Evolutionary conservation across 2,888 invertebrate species (phyloP), one percentile per base, ranked within the genome.

Genomic region (Limulus polyphemus): DNA sequence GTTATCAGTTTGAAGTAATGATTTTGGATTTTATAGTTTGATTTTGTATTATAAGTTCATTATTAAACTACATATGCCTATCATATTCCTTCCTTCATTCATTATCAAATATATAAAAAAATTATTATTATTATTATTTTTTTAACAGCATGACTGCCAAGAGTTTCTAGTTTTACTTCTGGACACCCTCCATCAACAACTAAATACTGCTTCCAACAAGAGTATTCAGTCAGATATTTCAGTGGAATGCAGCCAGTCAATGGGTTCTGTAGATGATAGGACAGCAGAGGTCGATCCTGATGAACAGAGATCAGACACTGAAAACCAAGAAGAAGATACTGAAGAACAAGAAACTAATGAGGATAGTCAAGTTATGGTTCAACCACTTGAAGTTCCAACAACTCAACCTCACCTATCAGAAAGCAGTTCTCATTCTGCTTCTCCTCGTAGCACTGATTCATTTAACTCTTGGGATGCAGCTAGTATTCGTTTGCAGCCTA

Each of bases 131-230:
- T n/a, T n/a, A n/a, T n/a, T n/a, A n/a, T n/a, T n/a, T n/a, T n/a
- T 59, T 62, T 74, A 75, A 16, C 74, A 83, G 82, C 83, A 84
- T 71, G 84, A 84, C 72, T 83, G 83, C 74, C 83, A 83, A 74
- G 84, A 84, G 73, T 83, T 84, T 72, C 77, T 84, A 63, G 83
- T 83, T 10, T 75, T 83, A 17, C 73, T 83, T 51, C 73, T 84
- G 67, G 83, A 83, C 70, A 79, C 81, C 3, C 75, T 84, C 11
- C 83, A 83, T 70, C 83, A 84, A 70, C 82, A 83, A 72, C 78
- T 83, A 57, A 69, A 67, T 49, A 49, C 17, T 50, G 57, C 32
- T 32, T 32, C 32, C 32, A 32, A 7, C 32, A 32, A 32, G 32
- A 32, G 32, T 32, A 32, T 32, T 32, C 32, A 32, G 7, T 32